A percentile compares a stretch with the other conserved stretches of the same genome.
Evolutionary conservation across 2,113 vertebrate genomes (phyloP).

Genomic region (Oreochromis spilurus): DNA sequence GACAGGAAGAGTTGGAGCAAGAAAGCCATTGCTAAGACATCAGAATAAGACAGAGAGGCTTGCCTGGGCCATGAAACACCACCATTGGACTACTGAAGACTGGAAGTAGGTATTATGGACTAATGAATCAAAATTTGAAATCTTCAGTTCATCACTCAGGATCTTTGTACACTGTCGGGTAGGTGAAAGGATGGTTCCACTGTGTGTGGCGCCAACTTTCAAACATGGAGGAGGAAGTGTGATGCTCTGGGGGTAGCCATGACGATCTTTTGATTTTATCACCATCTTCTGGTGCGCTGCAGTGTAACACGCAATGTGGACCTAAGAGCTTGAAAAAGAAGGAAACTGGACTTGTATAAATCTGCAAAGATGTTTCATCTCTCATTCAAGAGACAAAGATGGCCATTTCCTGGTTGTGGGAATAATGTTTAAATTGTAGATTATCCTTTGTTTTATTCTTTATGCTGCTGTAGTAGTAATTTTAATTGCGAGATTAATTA

Average conservation of each 20-base stretch:
- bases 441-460: background rate
- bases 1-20: background rate
- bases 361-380: background rate
- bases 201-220: background rate
- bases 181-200: background rate
- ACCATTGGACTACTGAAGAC: background rate
- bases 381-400: background rate
- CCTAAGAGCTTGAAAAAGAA: background rate
- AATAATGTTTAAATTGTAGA: background rate
- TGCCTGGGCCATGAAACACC: background rate
- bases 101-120: background rate
- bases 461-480: background rate
- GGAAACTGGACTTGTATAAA: background rate
- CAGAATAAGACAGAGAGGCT: background rate
- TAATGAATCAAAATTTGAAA: background rate
- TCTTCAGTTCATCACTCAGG: background rate
- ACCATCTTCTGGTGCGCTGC: background rate
- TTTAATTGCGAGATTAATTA: background rate
- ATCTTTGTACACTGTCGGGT: background rate
- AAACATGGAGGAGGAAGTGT: background rate
- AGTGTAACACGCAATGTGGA: rapidly evolving
- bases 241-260: background rate
- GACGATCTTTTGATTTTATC: background rate
- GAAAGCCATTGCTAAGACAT: background rate
- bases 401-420: background rate